Conservation (phyloP, 2,888 invertebrate genomes). For the Fissipunctia ypsillon region DNA sequence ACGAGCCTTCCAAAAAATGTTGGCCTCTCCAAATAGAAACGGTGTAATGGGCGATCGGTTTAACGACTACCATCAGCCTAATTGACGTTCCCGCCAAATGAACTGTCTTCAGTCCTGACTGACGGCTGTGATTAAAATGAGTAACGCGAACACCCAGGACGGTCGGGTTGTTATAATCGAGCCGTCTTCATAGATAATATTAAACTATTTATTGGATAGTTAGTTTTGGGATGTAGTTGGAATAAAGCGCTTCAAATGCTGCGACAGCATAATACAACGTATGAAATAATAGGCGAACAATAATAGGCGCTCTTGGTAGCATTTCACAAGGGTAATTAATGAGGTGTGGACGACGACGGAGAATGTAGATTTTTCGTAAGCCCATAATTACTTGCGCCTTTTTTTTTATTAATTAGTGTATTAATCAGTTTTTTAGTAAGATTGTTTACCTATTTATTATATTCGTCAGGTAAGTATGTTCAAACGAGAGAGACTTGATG, state of each 20-base stretch:
- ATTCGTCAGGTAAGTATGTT: too few relatives aligned
- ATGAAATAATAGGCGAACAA: too few relatives aligned
- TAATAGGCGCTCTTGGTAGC: too few relatives aligned
- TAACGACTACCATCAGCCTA: slow-evolving; percentile 56
- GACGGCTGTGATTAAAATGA: slow-evolving; percentile 57
- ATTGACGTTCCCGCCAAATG: slow-evolving; percentile 59
- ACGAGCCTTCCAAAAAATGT: slow-evolving; percentile 26
- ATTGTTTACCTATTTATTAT: too few relatives aligned
- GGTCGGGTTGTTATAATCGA: slow-evolving; percentile 43
- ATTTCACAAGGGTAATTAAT: not conserved
- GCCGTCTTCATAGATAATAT: slow-evolving; percentile 35
- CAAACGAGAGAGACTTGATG: too few relatives aligned
- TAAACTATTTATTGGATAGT: slow-evolving; percentile 43
- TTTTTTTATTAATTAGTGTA: too few relatives aligned
- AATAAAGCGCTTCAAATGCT: not conserved
- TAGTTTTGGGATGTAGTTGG: not conserved
- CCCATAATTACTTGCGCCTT: too few relatives aligned
- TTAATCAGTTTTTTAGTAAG: too few relatives aligned
- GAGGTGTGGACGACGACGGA: not conserved
- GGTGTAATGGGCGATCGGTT: slow-evolving; percentile 46
- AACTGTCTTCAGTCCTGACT: slow-evolving; percentile 53
- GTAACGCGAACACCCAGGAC: slow-evolving; percentile 32
- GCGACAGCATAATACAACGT: too few relatives aligned
- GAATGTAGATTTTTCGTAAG: too few relatives aligned
- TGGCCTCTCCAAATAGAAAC: slow-evolving; percentile 14